Conservation (phyloP, 2,113 vertebrate species). For the Coracopsis vasa region DNA sequence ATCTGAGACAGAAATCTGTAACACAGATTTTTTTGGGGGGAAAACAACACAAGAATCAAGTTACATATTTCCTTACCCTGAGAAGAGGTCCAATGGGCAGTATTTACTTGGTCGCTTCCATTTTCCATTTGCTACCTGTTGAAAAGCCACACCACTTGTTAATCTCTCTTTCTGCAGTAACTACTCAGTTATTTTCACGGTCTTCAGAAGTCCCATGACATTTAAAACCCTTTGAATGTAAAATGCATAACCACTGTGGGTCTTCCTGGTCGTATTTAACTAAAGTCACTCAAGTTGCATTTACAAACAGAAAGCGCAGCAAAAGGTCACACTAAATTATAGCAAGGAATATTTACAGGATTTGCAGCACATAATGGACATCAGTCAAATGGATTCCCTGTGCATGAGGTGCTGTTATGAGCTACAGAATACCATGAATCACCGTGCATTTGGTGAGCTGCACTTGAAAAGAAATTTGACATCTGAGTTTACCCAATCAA, state of each 20-base stretch:
- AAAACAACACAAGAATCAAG: background rate
- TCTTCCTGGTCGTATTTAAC: background rate
- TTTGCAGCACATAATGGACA: background rate
- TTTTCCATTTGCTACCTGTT: constrained; percentile 90
- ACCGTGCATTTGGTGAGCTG: background rate
- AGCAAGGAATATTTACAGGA: background rate
- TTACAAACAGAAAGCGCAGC: background rate
- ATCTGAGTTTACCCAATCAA: background rate
- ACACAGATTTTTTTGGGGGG: too few relatives aligned
- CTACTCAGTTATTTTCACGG: background rate
- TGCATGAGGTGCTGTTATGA: background rate
- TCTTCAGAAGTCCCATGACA: background rate
- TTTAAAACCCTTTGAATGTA: background rate
- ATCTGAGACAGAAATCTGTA: background rate
- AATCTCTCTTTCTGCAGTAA: background rate
- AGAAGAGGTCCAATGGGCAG: constrained; percentile 96
- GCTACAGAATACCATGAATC: background rate
- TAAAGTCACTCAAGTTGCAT: background rate
- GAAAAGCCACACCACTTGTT: constrained; percentile 16
- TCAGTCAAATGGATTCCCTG: accelerated
- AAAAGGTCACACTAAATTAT: background rate
- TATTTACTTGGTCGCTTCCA: constrained; percentile 95
- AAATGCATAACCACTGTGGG: background rate
- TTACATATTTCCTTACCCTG: constrained; percentile 82
- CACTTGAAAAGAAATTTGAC: background rate